Percentiles rank a stretch among this genome's conserved stretches.
These are phyloP conservation scores for Ceuthmochares aereus DNA, from an alignment of 2,113 vertebrate genomes.

Conservation along the genomic window DNA sequence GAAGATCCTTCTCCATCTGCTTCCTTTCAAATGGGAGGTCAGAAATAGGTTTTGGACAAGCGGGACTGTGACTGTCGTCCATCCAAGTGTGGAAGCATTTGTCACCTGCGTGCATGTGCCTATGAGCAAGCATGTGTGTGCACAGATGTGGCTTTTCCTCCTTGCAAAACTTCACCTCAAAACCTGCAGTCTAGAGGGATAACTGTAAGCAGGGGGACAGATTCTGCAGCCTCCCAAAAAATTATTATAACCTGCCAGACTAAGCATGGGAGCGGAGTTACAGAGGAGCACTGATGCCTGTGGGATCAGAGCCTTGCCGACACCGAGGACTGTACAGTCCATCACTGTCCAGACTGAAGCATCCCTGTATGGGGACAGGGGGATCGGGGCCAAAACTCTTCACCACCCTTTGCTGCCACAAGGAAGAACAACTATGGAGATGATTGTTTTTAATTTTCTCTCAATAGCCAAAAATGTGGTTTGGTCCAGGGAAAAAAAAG, in stretches of 20 bases:
- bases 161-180: neutral
- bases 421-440: conserved; percentile 2
- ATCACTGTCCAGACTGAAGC: neutral
- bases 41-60: conserved; percentile 8
- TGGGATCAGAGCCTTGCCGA: neutral
- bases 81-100: neutral
- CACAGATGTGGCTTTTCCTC: neutral
- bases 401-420: neutral
- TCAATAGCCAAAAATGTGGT: neutral
- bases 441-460: neutral
- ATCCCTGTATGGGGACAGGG: neutral
- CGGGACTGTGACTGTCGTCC: neutral
- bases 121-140: neutral
- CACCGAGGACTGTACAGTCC: neutral
- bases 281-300: neutral
- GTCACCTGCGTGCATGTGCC: neutral
- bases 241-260: neutral
- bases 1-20: neutral
- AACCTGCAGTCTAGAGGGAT: neutral
- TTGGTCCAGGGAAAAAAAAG: conserved; percentile 11
- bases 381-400: conserved; percentile 26
- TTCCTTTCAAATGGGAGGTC: neutral
- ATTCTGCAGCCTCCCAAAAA: neutral
- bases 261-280: neutral
- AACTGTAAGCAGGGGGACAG: neutral